Base-by-base conservation (phyloP, 2,888 invertebrate species). In the Dynastes hyllus region DNA sequence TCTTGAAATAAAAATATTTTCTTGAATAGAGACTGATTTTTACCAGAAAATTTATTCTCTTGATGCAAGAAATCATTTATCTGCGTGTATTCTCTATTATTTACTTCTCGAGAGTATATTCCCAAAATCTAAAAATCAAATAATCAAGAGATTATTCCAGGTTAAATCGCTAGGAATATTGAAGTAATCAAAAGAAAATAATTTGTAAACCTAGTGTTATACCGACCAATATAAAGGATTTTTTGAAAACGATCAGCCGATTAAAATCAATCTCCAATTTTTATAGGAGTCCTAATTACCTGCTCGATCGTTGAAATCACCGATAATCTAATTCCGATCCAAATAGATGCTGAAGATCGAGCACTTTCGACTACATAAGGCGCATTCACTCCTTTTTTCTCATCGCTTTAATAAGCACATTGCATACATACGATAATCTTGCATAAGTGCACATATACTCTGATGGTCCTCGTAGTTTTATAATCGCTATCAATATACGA, bases 221-320 rank as follows among this genome's bases (percentile, higher is more conserved):
- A 40, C 16, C 16, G 16, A 58, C 22, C 1, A 58, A 58, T 58
- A 1, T n/a, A 22, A 53, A 58, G 22, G 22, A 6, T 55, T 55
- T 32, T 32, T 32, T 22, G 22, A 32, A 32, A 37, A 37, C 5
- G 32, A 37, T 32, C 32, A 32, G 4, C 32, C 1, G 2, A 0
- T 32, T 40, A 9, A 11, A 45, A 45, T 45, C 2, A 2, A 6
- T 37, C 11, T 53, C n/a, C n/a, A 51, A 9, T 53, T 53, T n/a
- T n/a, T n/a, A 1, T 8, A 6, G 11, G 27, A 2, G 13, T 66
- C 13, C 45, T 45, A 9, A 40, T 53, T 29, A 51, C 51, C 51
- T 69, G 50, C 22, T 51, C 69, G 5, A 69, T 69, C 69, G 27
- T 69, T 69, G 69, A 69, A 69, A 69, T 69, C 69, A 51, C 69